These are phyloP conservation scores for Mustela lutreola DNA, from an alignment of 2,113 vertebrate species.

Conservation along the genomic window DNA sequence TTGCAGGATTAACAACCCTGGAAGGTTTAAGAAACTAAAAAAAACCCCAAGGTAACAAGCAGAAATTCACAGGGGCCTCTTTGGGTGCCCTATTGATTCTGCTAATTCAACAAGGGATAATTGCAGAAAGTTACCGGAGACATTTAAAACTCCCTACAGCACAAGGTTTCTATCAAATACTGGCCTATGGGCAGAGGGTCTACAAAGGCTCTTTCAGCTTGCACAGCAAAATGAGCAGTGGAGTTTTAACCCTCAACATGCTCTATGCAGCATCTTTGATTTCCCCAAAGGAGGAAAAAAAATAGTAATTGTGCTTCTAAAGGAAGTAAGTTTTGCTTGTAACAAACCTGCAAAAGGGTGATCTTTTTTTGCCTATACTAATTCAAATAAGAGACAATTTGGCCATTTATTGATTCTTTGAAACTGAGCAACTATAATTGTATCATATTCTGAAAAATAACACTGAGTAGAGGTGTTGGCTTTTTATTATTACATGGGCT, in stretches of 20 bases:
- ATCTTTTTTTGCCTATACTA: not conserved
- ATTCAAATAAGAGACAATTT: not conserved
- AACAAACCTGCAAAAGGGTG: not conserved
- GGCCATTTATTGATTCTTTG: not conserved
- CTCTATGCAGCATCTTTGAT: conserved; percentile 27
- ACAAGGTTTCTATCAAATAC: conserved; percentile 64
- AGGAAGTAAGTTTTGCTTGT: conserved; percentile 16
- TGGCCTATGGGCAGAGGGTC: conserved; percentile 51
- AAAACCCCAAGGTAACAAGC: conserved; percentile 43
- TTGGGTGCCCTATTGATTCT: conserved; percentile 73
- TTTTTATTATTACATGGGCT: not conserved
- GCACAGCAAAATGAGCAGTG: conserved; percentile 44
- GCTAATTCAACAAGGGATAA: conserved; percentile 79
- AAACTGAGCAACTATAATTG: conserved; percentile 9
- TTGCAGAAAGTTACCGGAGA: conserved; percentile 74
- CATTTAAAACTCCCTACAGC: conserved; percentile 74
- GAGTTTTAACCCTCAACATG: conserved; percentile 39
- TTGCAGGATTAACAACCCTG: conserved; percentile 64
- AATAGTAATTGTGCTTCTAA: conserved; percentile 24
- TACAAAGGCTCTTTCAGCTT: conserved; percentile 49
- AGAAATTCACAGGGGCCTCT: conserved; percentile 73
- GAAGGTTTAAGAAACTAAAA: conserved; percentile 66
- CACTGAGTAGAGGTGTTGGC: not conserved
- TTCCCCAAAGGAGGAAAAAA: not conserved
- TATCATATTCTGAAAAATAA: not conserved